Conservation (phyloP, 2,113 vertebrate genomes). For the Melanotaenia duboulayi region DNA sequence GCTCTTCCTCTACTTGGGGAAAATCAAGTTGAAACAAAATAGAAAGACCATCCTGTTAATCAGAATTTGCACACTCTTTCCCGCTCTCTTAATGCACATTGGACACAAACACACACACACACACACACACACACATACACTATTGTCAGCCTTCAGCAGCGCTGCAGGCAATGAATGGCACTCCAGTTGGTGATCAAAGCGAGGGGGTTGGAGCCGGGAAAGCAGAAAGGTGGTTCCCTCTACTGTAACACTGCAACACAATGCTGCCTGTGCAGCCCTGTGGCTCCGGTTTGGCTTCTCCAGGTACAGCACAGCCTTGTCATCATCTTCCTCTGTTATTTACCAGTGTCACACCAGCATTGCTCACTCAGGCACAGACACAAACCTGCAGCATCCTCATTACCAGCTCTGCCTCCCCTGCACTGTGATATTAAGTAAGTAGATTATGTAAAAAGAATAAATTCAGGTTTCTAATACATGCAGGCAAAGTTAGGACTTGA, state of each 20-base stretch:
- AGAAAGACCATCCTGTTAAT: slow-evolving; percentile 35
- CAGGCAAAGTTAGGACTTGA: slow-evolving; percentile 41
- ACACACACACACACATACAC: slow-evolving; percentile 14
- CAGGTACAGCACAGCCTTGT: slow-evolving; percentile 44
- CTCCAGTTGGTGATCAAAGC: slow-evolving; percentile 78
- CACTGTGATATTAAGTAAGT: slow-evolving; percentile 46
- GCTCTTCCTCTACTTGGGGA: not conserved
- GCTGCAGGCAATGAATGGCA: slow-evolving; percentile 77
- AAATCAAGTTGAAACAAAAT: slow-evolving; percentile 38
- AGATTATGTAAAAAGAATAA: slow-evolving; percentile 44
- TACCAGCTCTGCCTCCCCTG: slow-evolving; percentile 24
- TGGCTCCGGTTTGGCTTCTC: slow-evolving; percentile 54
- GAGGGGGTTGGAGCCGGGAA: slow-evolving; percentile 60
- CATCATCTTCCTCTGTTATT: slow-evolving; percentile 64
- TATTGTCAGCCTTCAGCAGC: slow-evolving; percentile 58
- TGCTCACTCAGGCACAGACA: slow-evolving; percentile 29
- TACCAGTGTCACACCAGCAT: slow-evolving; percentile 30
- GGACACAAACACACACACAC: slow-evolving; percentile 10
- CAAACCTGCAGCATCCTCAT: slow-evolving; percentile 27
- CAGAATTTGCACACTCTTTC: slow-evolving; percentile 13
- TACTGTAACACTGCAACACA: slow-evolving; percentile 53
- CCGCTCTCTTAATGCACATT: slow-evolving; percentile 1
- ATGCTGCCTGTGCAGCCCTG: slow-evolving; percentile 42
- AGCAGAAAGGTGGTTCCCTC: slow-evolving; percentile 54
- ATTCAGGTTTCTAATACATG: slow-evolving; percentile 60